A percentile compares a stretch with the other conserved stretches of the same genome.
Conservation (phyloP, 2,113 vertebrate species). For the Brachirus orientalis region DNA sequence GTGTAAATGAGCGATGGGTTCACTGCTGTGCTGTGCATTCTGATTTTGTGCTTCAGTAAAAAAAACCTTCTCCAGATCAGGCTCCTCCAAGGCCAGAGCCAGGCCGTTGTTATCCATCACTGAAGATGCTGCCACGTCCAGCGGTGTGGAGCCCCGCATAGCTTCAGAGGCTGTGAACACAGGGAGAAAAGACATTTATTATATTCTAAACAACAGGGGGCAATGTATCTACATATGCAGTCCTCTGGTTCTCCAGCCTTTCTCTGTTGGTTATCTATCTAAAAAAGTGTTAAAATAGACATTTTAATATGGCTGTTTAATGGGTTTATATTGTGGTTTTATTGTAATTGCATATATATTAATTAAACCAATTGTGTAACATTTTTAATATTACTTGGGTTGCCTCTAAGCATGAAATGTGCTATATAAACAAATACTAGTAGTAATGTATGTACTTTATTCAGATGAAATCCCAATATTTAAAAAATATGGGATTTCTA, state of each 20-base stretch:
- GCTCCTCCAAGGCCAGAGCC: conserved; percentile 92
- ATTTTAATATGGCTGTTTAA: too few relatives aligned
- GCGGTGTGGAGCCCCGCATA: conserved; percentile 95
- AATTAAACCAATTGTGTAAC: too few relatives aligned
- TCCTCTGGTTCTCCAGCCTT: neutral
- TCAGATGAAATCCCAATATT: too few relatives aligned
- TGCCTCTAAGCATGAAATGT: too few relatives aligned
- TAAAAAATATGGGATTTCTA: too few relatives aligned
- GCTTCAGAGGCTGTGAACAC: conserved; percentile 88
- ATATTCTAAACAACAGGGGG: conserved; percentile 68
- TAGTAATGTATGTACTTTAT: too few relatives aligned
- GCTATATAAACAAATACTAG: too few relatives aligned
- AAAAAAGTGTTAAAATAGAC: neutral
- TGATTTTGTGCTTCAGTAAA: neutral
- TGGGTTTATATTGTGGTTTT: too few relatives aligned
- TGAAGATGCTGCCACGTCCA: conserved; percentile 96
- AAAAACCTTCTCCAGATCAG: conserved; percentile 93
- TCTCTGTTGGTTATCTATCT: neutral
- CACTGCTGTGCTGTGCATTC: neutral
- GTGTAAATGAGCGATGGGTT: neutral
- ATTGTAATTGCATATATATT: too few relatives aligned
- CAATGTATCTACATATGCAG: conserved; percentile 45
- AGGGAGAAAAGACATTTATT: neutral
- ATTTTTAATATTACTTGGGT: too few relatives aligned
- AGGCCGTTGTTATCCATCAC: conserved; percentile 99